These are phyloP conservation scores for Pangasius larnaudii DNA, from an alignment of 2,797 vertebrate genomes.

Conservation along the genomic window DNA sequence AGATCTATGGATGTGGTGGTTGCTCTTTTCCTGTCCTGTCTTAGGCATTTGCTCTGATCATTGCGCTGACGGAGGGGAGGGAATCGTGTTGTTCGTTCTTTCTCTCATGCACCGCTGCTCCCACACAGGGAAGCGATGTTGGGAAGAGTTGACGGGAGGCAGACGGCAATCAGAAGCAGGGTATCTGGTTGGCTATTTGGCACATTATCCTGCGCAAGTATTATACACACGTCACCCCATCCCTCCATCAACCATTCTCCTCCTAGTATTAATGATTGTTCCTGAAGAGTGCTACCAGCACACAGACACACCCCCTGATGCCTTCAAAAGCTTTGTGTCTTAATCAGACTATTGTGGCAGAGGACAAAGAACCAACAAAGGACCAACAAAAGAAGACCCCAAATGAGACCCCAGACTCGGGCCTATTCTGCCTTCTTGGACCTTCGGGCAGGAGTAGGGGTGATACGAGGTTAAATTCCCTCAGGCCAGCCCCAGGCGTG, in stretches of 20 bases:
- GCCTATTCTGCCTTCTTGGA: constrained; percentile 23
- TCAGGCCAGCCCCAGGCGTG: constrained; percentile 54
- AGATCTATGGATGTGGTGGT: not conserved
- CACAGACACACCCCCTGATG: constrained; percentile 21
- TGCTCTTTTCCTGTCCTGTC: constrained; percentile 1
- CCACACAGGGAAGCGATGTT: constrained; percentile 8
- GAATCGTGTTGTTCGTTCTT: not conserved
- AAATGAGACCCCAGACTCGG: not conserved
- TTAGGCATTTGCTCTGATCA: constrained; percentile 37
- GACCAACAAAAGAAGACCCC: constrained; percentile 33
- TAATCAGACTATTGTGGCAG: constrained; percentile 43
- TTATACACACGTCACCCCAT: not conserved
- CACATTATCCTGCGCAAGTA: not conserved
- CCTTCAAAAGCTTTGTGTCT: constrained; percentile 45
- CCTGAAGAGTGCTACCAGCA: constrained; percentile 10
- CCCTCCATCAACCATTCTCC: not conserved
- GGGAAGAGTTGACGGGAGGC: constrained; percentile 13
- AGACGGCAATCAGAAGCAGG: constrained; percentile 15
- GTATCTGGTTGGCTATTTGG: not conserved
- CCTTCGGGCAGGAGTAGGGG: constrained; percentile 26
- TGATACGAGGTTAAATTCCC: constrained; percentile 51
- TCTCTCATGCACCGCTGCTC: not conserved
- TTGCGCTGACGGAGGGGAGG: constrained; percentile 12
- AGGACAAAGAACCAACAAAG: constrained; percentile 42
- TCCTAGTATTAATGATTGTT: constrained; percentile 8